phyloP scores from a whole-genome alignment of 2,888 invertebrate species.

The Deladenus siricidicola region DNA sequence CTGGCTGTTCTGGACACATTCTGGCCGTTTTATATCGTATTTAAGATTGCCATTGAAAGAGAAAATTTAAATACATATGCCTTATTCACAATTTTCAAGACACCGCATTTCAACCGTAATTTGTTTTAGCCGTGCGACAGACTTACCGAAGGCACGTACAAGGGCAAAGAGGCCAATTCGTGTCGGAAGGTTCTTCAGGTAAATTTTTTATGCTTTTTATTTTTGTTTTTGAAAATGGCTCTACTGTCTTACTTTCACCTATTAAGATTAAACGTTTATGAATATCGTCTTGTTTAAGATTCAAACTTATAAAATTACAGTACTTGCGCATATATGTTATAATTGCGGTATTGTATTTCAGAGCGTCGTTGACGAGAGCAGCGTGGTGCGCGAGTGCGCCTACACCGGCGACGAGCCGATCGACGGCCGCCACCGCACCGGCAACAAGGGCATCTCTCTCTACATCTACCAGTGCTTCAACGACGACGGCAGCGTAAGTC shows the following conservation, averaged over 20 bases:
- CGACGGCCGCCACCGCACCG: conserved; percentile 43
- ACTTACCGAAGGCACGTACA: conserved; percentile 33
- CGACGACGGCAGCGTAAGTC: conserved; percentile 56
- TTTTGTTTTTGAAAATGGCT: background rate
- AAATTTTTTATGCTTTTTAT: too few relatives aligned
- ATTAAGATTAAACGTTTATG: too few relatives aligned
- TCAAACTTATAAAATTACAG: background rate
- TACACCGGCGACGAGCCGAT: conserved; percentile 40
- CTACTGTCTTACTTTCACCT: too few relatives aligned
- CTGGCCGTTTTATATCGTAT: background rate
- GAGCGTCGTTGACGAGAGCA: conserved; percentile 34
- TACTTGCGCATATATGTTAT: background rate
- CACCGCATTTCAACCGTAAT: too few relatives aligned
- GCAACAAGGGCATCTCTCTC: conserved; percentile 44
- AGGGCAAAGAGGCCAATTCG: conserved; percentile 33
- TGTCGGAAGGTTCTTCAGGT: conserved; percentile 49
- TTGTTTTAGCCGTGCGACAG: conserved; percentile 30
- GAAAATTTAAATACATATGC: too few relatives aligned
- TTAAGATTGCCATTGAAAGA: background rate
- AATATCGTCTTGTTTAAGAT: too few relatives aligned
- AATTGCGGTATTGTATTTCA: conserved; percentile 8
- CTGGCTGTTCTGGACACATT: conserved; percentile 9
- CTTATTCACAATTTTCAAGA: too few relatives aligned
- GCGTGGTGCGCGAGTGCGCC: conserved; percentile 45
- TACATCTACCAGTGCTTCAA: conserved; percentile 55